Conservation (phyloP, 1,140 invertebrate species). For the Palaemon carinicauda region DNA sequence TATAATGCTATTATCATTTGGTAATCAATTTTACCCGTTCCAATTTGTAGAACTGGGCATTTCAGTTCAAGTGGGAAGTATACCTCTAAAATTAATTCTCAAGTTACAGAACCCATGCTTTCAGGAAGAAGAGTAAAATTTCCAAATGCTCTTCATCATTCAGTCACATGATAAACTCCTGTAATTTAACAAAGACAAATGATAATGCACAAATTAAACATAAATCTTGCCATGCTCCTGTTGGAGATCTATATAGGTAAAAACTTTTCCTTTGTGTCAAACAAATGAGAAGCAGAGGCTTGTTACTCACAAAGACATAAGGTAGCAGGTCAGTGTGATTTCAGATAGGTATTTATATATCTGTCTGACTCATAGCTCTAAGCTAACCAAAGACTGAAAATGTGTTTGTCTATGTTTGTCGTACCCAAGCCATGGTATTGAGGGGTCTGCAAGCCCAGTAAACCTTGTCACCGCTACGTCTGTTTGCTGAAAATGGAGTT, state of each 20-base stretch:
- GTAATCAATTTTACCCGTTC: too few species aligned
- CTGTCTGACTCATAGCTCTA: slow-evolving; percentile 41
- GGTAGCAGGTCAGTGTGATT: slow-evolving; percentile 36
- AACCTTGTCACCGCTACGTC: slow-evolving; percentile 29
- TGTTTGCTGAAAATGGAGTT: slow-evolving; percentile 38
- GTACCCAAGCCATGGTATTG: slow-evolving; percentile 38
- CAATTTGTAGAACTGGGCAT: slow-evolving; percentile 2
- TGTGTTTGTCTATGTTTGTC: slow-evolving; percentile 47
- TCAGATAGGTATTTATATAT: slow-evolving; percentile 13
- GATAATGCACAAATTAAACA: not conserved
- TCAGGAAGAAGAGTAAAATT: too few species aligned
- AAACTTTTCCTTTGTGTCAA: not conserved
- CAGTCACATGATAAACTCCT: slow-evolving; percentile 10
- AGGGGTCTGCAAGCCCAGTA: slow-evolving; percentile 32
- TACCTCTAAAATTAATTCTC: too few species aligned
- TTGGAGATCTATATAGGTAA: not conserved
- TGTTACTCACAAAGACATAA: slow-evolving; percentile 26
- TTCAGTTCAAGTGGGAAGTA: not conserved
- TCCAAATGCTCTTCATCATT: not conserved
- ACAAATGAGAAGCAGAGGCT: slow-evolving; percentile 18
- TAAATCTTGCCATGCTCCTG: slow-evolving; percentile 9
- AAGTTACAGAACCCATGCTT: too few species aligned
- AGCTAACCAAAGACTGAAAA: slow-evolving; percentile 48
- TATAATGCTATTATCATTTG: too few species aligned
- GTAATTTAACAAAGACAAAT: not conserved